These are phyloP conservation scores for Pediacus dermestoides DNA, from an alignment of 2,888 invertebrate species.

Conservation along the genomic window DNA sequence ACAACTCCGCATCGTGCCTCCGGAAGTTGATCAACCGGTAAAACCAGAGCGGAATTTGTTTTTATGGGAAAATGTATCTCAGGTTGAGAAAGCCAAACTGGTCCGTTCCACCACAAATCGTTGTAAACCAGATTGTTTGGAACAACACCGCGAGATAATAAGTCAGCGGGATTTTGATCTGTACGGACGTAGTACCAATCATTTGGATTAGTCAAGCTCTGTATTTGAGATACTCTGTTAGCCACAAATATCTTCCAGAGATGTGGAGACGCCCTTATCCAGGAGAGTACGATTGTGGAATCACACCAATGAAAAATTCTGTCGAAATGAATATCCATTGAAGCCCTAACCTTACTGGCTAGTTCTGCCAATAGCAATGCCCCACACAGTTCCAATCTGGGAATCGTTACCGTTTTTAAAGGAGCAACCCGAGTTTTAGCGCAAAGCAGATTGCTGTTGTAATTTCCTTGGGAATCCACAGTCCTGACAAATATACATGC, in stretches of 20 bases:
- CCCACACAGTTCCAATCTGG: conserved; percentile 9
- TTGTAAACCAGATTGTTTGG: conserved; percentile 8
- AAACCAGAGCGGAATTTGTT: no score
- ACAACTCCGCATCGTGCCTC: no score
- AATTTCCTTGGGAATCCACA: background rate
- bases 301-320: conserved; percentile 9
- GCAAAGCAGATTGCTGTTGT: conserved; percentile 2
- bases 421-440: conserved; percentile 12
- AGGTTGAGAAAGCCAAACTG: conserved; percentile 14
- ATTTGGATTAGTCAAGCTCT: conserved; percentile 6
- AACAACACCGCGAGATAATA: conserved; percentile 11
- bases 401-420: conserved; percentile 10
- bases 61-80: no score
- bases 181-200: conserved; percentile 16
- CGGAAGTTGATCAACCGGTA: no score
- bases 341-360: conserved; percentile 4
- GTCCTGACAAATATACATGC: conserved; percentile 7
- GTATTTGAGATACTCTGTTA: conserved; percentile 18
- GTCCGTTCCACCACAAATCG: conserved; percentile 17
- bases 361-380: conserved; percentile 6
- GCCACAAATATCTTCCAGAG: conserved; percentile 15
- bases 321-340: conserved; percentile 1
- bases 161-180: conserved; percentile 18
- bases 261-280: conserved; percentile 14
- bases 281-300: conserved; percentile 12